Conservation (phyloP, 2,888 invertebrate genomes). For the Lasiommata megera region DNA sequence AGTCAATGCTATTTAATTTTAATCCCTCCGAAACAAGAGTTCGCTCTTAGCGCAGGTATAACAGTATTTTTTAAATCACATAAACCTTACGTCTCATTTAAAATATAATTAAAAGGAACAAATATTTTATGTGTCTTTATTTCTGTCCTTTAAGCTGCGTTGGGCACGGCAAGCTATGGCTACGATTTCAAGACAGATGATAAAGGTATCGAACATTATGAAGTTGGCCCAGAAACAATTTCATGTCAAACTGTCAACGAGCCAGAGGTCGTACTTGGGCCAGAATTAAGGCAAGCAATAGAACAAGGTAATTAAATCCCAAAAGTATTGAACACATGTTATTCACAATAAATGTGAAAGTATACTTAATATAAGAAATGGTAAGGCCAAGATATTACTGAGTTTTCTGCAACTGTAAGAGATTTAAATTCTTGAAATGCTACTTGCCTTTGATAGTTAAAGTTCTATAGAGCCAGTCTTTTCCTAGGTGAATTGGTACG, state of each 20-base stretch:
- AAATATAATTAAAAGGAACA: background rate
- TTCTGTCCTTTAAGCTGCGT: constrained; percentile 41
- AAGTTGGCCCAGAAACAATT: constrained; percentile 59
- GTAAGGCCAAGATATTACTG: background rate
- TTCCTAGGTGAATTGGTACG: background rate
- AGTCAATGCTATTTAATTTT: background rate
- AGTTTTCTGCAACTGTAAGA: background rate
- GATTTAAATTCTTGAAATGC: constrained; percentile 1
- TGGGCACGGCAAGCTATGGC: constrained; percentile 50
- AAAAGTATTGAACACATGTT: background rate
- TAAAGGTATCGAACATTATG: constrained; percentile 51
- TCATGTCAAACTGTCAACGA: constrained; percentile 49
- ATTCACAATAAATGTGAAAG: background rate
- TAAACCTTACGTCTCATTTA: background rate
- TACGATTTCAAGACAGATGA: constrained; percentile 50
- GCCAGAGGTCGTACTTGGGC: constrained; percentile 42
- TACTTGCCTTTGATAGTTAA: background rate
- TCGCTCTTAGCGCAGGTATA: background rate
- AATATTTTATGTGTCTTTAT: background rate
- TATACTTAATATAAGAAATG: background rate
- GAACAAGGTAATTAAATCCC: constrained; percentile 40
- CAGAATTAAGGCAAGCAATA: constrained; percentile 41
- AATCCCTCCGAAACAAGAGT: background rate
- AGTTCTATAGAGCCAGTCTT: background rate
- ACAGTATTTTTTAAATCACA: background rate